Evolutionary conservation across 1,140 invertebrate genomes (phyloP).

Genomic region (Philaenus spumarius): DNA sequence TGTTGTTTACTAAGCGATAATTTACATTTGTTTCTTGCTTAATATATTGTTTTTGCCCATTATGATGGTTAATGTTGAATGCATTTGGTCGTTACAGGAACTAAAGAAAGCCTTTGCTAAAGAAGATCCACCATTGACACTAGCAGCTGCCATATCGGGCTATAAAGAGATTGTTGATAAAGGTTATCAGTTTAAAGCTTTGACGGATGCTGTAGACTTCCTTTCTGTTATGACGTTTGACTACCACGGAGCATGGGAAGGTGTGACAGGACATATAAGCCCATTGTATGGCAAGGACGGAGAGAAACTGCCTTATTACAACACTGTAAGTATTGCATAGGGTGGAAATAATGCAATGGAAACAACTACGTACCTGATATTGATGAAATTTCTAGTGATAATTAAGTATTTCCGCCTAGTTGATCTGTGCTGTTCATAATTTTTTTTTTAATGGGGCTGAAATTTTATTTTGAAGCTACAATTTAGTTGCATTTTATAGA

Average conservation of each 20-base stretch:
- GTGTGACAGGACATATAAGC: conserved; percentile 71
- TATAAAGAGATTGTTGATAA: conserved; percentile 82
- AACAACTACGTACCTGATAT: too few species aligned
- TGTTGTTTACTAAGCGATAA: too few species aligned
- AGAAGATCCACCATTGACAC: conserved; percentile 53
- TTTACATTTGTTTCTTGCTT: too few species aligned
- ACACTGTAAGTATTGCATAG: conserved; percentile 68
- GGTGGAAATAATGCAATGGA: too few species aligned
- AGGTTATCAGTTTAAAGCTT: conserved; percentile 66
- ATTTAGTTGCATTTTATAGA: too few species aligned
- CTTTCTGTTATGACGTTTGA: conserved; percentile 86
- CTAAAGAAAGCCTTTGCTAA: conserved; percentile 66
- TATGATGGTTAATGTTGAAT: too few species aligned
- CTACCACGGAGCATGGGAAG: conserved; percentile 82
- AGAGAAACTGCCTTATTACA: conserved; percentile 66
- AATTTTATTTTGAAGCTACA: too few species aligned
- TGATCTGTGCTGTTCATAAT: too few species aligned
- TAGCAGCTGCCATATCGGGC: conserved; percentile 81
- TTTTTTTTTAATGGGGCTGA: too few species aligned
- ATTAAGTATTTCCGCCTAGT: too few species aligned
- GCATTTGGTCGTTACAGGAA: conserved; percentile 59
- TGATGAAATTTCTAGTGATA: too few species aligned
- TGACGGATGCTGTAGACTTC: conserved; percentile 68
- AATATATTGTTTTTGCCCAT: too few species aligned
- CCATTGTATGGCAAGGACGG: conserved; percentile 57